Percentiles rank a stretch among this genome's conserved stretches.
These are phyloP conservation scores for Ellobius talpinus DNA, from an alignment of 2,113 vertebrate species.

Conservation along the genomic window DNA sequence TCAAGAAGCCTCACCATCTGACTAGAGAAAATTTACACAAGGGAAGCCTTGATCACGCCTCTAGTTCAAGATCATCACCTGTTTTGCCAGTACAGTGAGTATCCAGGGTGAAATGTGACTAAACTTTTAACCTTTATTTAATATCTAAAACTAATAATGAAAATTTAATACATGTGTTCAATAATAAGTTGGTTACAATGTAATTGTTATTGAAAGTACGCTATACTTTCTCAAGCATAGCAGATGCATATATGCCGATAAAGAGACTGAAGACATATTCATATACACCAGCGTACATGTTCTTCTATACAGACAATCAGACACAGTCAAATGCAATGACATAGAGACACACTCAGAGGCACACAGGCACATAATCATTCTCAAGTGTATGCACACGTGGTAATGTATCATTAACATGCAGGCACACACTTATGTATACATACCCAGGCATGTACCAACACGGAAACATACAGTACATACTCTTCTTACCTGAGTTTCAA, in stretches of 20 bases:
- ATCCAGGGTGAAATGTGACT: background rate
- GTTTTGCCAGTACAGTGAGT: background rate
- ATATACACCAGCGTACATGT: no score
- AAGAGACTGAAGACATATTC: background rate
- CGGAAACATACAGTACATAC: background rate
- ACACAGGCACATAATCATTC: background rate
- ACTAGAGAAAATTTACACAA: background rate
- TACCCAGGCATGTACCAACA: background rate
- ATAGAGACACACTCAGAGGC: background rate
- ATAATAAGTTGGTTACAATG: background rate
- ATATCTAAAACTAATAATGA: background rate
- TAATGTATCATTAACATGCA: background rate
- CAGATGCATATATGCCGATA: background rate
- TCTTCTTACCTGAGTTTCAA: slow-evolving; percentile 85
- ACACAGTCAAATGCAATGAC: background rate
- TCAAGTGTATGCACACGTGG: background rate
- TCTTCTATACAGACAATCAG: background rate
- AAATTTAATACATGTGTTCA: background rate
- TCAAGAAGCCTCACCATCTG: background rate
- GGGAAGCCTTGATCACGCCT: background rate
- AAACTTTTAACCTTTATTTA: background rate
- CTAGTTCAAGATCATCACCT: background rate
- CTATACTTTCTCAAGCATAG: slow-evolving; percentile 13
- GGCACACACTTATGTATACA: background rate
- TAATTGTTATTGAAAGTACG: background rate